Conservation (phyloP, 1,140 invertebrate species). For the Hylaeus volcanicus region DNA sequence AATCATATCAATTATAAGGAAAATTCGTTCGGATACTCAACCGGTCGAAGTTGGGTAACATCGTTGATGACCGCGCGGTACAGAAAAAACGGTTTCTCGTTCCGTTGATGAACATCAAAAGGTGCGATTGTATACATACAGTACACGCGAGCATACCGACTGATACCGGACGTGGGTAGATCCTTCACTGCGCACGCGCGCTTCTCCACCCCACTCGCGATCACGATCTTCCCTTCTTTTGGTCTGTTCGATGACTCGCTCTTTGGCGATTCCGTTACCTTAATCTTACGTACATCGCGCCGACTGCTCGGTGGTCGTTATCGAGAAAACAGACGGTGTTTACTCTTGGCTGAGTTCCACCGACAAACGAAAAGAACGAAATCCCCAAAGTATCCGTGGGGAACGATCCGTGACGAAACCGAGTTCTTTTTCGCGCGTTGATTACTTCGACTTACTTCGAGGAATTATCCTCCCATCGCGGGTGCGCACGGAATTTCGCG, state of each 20-base stretch:
- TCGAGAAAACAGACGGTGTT: background rate
- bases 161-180: background rate
- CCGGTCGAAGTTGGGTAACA: too few species aligned
- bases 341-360: too few species aligned
- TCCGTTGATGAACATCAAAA: conserved; percentile 3
- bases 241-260: conserved; percentile 25
- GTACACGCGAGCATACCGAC: too few species aligned
- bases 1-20: background rate
- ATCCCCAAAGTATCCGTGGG: background rate
- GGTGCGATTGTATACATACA: background rate
- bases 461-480: background rate
- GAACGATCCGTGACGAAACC: too few species aligned
- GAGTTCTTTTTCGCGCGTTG: too few species aligned
- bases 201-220: background rate
- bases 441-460: background rate
- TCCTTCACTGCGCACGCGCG: conserved; percentile 13
- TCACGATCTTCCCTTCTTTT: conserved; percentile 24
- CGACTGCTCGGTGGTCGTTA: background rate
- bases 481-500: background rate
- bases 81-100: conserved; percentile 2
- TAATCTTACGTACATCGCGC: background rate
- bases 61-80: background rate
- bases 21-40: background rate
- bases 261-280: conserved; percentile 22
- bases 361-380: background rate